Conservation (phyloP, 1,140 invertebrate species). For the Adelges cooleyi region DNA sequence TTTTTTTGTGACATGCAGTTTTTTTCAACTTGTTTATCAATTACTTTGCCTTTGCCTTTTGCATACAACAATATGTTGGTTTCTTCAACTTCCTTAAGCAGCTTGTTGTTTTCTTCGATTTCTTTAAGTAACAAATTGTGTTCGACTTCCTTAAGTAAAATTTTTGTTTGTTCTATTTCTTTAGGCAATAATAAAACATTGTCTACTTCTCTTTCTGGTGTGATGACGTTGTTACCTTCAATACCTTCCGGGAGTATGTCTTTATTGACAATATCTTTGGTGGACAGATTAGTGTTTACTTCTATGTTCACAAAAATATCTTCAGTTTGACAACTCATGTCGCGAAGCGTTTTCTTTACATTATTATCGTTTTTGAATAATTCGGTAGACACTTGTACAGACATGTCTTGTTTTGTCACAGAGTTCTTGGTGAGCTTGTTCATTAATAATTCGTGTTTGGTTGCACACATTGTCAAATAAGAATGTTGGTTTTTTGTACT, state of each 20-base stretch:
- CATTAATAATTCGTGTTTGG: conserved; percentile 32
- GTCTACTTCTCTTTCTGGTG: too few relatives aligned
- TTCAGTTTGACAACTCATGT: conserved; percentile 28
- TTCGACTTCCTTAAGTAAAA: too few relatives aligned
- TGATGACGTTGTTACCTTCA: too few relatives aligned
- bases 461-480: conserved; percentile 35
- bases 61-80: too few relatives aligned
- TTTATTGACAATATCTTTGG: background rate
- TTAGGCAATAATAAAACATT: too few relatives aligned
- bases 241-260: too few relatives aligned
- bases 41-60: background rate
- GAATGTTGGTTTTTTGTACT: conserved; percentile 40
- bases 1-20: too few relatives aligned
- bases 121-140: too few relatives aligned
- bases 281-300: background rate
- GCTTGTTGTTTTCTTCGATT: too few relatives aligned
- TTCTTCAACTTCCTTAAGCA: too few relatives aligned
- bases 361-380: conserved; percentile 23
- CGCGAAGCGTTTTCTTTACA: conserved; percentile 5
- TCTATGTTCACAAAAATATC: conserved; percentile 5
- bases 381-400: conserved; percentile 29
- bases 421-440: conserved; percentile 33
- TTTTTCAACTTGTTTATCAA: background rate
- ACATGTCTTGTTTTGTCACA: conserved; percentile 24
- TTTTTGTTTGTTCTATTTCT: too few relatives aligned